These are phyloP conservation scores for Neoitamus cyanurus DNA, from an alignment of 2,888 invertebrate species.

Conservation along the genomic window DNA sequence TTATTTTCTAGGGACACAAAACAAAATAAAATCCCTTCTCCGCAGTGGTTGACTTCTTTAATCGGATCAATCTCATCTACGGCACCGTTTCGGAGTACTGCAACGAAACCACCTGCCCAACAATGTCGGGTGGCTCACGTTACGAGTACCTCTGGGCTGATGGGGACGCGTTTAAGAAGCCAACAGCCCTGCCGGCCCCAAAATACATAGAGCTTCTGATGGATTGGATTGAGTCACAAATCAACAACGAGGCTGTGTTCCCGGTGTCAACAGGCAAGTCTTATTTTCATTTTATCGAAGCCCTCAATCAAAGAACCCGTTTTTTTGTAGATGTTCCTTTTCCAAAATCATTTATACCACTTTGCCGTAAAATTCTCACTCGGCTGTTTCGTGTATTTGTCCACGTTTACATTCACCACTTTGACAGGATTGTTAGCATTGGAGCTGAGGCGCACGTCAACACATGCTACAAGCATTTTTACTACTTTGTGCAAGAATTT, in stretches of 20 bases:
- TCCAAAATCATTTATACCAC: slow-evolving; percentile 81
- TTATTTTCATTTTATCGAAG: neutral
- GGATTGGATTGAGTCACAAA: slow-evolving; percentile 93
- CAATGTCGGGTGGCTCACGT: slow-evolving; percentile 89
- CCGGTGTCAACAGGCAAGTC: slow-evolving; percentile 77
- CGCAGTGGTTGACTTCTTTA: slow-evolving; percentile 92
- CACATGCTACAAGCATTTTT: slow-evolving; percentile 94
- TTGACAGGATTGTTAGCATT: slow-evolving; percentile 86
- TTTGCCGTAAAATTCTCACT: slow-evolving; percentile 88
- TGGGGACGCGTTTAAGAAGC: slow-evolving; percentile 79
- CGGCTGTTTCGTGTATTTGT: slow-evolving; percentile 91
- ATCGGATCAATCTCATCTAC: slow-evolving; percentile 91
- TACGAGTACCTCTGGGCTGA: slow-evolving; percentile 95
- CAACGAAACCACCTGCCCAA: slow-evolving; percentile 84
- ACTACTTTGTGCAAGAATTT: slow-evolving; percentile 90
- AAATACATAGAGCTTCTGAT: slow-evolving; percentile 85
- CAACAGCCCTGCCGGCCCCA: slow-evolving; percentile 83
- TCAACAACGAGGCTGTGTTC: slow-evolving; percentile 88
- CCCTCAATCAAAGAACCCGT: neutral
- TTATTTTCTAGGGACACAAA: neutral
- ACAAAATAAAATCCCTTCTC: neutral
- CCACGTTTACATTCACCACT: slow-evolving; percentile 94
- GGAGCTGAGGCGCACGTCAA: slow-evolving; percentile 94
- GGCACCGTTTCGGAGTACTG: slow-evolving; percentile 90
- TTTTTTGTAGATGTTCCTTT: slow-evolving; percentile 78